These are phyloP conservation scores for Cinara cedri DNA, from an alignment of 2,888 invertebrate species.

Conservation along the genomic window DNA sequence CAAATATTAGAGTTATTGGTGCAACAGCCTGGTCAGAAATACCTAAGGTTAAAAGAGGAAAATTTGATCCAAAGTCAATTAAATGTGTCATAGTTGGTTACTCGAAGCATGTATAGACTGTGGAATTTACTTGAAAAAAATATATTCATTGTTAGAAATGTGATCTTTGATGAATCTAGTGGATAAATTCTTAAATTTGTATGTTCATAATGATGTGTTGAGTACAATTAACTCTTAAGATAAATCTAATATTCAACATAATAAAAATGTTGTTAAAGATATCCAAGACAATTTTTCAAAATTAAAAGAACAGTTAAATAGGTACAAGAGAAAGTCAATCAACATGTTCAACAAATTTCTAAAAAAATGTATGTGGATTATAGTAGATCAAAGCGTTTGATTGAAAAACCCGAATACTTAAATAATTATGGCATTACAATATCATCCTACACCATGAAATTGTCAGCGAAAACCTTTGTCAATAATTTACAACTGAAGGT, in stretches of 20 bases:
- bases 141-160: not conserved
- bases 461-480: no score
- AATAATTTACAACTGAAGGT: conserved; percentile 49
- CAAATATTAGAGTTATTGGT: conserved; percentile 9
- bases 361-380: not conserved
- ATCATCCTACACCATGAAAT: no score
- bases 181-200: not conserved
- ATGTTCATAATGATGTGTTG: not conserved
- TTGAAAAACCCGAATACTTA: no score
- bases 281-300: not conserved
- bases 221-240: not conserved
- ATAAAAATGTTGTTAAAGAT: not conserved
- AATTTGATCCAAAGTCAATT: not conserved
- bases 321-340: not conserved
- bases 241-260: not conserved
- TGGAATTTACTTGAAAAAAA: not conserved
- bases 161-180: not conserved
- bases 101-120: not conserved
- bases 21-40: not conserved
- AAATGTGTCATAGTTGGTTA: not conserved
- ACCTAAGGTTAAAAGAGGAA: not conserved
- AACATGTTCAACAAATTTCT: not conserved
- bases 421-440: not conserved
- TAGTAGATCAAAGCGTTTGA: not conserved
- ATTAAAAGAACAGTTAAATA: not conserved